Percentiles rank a stretch among this genome's conserved stretches.
These are phyloP conservation scores for Phocoena phocoena DNA, from an alignment of 2,113 vertebrate genomes.

Conservation along the genomic window DNA sequence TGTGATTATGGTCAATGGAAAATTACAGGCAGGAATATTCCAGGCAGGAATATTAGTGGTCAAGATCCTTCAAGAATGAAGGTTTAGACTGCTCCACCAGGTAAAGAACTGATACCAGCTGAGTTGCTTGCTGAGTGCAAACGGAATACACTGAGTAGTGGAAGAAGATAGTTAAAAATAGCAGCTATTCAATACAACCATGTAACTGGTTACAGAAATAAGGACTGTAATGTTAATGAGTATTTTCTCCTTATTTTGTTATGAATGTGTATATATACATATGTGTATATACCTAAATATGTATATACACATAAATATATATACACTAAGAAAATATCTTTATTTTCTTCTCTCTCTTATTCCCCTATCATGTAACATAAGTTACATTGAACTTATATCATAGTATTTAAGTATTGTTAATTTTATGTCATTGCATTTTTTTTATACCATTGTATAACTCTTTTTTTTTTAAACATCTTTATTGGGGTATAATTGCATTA, in stretches of 20 bases:
- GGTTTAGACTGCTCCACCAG: no score
- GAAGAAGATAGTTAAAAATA: neutral
- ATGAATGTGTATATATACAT: neutral
- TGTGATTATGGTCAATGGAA: neutral
- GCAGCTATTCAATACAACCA: neutral
- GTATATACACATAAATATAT: neutral
- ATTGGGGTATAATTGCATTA: no score
- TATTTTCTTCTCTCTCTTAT: neutral
- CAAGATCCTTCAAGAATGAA: neutral
- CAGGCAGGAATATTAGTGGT: neutral
- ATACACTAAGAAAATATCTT: neutral
- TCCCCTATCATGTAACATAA: neutral
- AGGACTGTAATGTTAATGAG: neutral
- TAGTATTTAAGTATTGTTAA: neutral
- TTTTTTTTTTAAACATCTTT: no score
- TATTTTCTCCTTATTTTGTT: neutral
- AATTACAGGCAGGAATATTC: neutral
- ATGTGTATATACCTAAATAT: neutral
- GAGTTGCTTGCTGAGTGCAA: neutral
- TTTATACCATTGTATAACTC: no score
- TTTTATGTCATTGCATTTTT: neutral
- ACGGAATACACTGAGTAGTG: neutral
- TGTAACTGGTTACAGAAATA: neutral
- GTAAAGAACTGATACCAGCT: neutral
- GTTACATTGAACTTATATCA: neutral